phyloP scores from a whole-genome alignment of 2,113 vertebrate genomes.

The Chauna torquata region DNA sequence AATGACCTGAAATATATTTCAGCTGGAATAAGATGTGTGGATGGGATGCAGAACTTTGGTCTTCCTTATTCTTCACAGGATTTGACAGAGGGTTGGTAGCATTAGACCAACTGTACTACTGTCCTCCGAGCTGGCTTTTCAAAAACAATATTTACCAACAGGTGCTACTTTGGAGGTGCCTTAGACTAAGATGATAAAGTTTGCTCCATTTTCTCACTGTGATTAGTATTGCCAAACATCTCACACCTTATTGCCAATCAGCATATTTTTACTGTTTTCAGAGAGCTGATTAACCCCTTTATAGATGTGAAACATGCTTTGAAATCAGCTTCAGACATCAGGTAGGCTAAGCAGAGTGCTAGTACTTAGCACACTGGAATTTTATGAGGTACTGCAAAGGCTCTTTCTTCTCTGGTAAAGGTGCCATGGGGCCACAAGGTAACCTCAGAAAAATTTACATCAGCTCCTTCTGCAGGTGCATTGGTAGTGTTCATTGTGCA shows the following conservation, averaged over 20 bases:
- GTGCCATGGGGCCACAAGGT: background rate
- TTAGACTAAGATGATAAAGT: background rate
- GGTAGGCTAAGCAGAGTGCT: background rate
- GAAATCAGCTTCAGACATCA: background rate
- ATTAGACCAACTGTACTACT: background rate
- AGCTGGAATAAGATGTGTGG: background rate
- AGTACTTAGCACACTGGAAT: background rate
- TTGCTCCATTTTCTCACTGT: background rate
- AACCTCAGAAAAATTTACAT: background rate
- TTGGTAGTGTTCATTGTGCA: rapidly evolving
- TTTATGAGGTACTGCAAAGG: background rate
- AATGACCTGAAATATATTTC: background rate
- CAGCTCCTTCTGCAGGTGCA: background rate
- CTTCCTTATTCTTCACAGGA: background rate
- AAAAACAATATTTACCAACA: background rate
- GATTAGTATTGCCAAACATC: background rate
- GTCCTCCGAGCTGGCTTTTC: background rate
- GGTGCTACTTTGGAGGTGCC: background rate
- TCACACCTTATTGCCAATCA: background rate
- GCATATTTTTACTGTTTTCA: background rate
- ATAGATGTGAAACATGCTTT: background rate
- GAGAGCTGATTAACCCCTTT: background rate
- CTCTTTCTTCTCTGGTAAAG: background rate
- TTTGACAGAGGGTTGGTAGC: background rate
- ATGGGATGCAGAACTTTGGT: background rate